Evolutionary conservation across 2,888 invertebrate species (phyloP).

Genomic region (Lasioglossum morio): DNA sequence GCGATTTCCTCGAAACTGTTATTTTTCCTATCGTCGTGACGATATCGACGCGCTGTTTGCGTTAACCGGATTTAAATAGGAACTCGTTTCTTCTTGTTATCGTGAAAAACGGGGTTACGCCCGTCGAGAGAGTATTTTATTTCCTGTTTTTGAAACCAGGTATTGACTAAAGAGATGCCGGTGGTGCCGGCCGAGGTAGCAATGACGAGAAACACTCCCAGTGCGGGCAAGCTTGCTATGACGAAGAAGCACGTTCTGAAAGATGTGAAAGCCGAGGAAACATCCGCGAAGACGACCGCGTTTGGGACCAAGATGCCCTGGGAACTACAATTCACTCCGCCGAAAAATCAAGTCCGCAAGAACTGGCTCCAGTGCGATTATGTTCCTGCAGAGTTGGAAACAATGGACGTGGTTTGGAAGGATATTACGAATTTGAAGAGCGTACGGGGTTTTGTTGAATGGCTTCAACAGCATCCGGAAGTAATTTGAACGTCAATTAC

Average conservation of each 20-base stretch:
- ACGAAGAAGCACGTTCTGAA: conserved; percentile 85
- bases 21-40: background rate
- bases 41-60: background rate
- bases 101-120: background rate
- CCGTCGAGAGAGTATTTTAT: background rate
- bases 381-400: conserved; percentile 87
- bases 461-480: conserved; percentile 72
- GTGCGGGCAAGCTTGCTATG: conserved; percentile 85
- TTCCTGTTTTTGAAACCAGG: conserved; percentile 65
- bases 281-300: conserved; percentile 85
- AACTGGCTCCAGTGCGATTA: conserved; percentile 86
- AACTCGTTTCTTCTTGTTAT: background rate
- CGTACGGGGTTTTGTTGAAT: conserved; percentile 76
- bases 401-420: conserved; percentile 88
- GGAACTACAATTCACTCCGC: conserved; percentile 86
- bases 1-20: background rate
- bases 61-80: background rate
- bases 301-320: conserved; percentile 86
- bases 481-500: conserved; percentile 37
- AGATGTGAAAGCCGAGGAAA: conserved; percentile 86
- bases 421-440: conserved; percentile 87
- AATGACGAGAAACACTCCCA: conserved; percentile 84
- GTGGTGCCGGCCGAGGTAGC: conserved; percentile 87
- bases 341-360: conserved; percentile 85
- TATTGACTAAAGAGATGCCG: conserved; percentile 87